Conservation (phyloP, 2,113 vertebrate genomes). For the Seriola dumerili region DNA sequence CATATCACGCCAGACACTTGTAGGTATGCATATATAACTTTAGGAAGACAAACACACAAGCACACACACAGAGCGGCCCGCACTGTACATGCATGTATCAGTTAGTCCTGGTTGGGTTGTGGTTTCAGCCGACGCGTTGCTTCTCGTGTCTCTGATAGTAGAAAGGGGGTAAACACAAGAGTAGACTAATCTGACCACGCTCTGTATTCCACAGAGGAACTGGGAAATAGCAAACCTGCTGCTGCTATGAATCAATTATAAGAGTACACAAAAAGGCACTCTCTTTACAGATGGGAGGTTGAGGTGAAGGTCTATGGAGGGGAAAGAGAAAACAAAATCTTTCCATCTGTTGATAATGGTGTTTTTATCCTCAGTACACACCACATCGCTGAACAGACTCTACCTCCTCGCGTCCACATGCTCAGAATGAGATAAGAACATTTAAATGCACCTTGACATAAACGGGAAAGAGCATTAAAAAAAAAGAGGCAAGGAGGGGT, state of each 20-base stretch:
- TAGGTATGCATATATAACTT: conserved; percentile 17
- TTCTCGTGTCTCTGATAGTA: conserved; percentile 26
- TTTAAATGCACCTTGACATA: conserved; percentile 41
- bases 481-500: conserved; percentile 34
- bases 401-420: not conserved
- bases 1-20: conserved; percentile 20
- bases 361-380: conserved; percentile 28
- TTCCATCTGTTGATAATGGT: conserved; percentile 53
- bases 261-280: conserved; percentile 69
- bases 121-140: conserved; percentile 23
- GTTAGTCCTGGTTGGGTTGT: conserved; percentile 38
- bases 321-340: conserved; percentile 54
- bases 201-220: conserved; percentile 53
- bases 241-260: conserved; percentile 70
- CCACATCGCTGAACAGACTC: not conserved
- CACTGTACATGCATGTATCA: conserved; percentile 6
- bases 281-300: conserved; percentile 62
- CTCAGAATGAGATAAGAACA: conserved; percentile 38
- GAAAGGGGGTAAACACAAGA: conserved; percentile 54
- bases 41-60: conserved; percentile 19
- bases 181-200: conserved; percentile 58
- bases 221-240: conserved; percentile 37
- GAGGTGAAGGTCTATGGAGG: conserved; percentile 48
- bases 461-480: conserved; percentile 19
- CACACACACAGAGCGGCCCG: not conserved